Evolutionary conservation across 2,797 vertebrate species (phyloP), one percentile per base, ranked within the genome.

Genomic region (Nyctalus aviator): DNA sequence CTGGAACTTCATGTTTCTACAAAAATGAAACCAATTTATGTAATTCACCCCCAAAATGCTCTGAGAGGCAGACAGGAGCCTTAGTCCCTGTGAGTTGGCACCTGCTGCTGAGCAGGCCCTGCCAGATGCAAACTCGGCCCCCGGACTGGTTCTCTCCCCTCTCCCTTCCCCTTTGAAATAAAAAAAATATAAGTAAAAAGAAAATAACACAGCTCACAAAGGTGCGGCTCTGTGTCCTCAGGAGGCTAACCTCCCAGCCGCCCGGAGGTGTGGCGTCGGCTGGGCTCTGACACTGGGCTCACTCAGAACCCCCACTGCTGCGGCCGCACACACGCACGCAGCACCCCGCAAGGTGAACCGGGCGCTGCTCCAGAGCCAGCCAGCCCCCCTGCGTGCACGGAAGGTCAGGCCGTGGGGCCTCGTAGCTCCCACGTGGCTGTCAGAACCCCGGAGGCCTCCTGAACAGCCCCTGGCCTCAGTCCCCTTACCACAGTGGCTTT

Each of bases 401-500:
- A n/a, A n/a, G 64, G n/a, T 18, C n/a, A 15, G 8, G 64, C n/a
- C 32, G 3, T 18, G 8, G 64, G 30, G 62, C 30, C 13, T 64
- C 30, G 12, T 8, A 64, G 14, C 30, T 8, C 30, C 62, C 30
- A 8, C 57, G 1, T n/a, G n/a, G n/a, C 64, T 35, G 32, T 68
- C 64, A 5, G n/a, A 66, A 5, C n/a, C n/a, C n/a, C 7, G 17
- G 15, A 0, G 0, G 7, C 35, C 27, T 30, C 4, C 6, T 48
- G 21, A 37, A 7, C 5, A 0, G 15, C 18, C 37, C 83, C 79
- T 44, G 35, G 30, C 5, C 2, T 3, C 14, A 7, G 8, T 9
- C 12, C 44, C 66, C 98, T 98, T 97, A 99, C 99, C 99, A 21
- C 99, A 99, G 97, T 99, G 99, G 20, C 98, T 99, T 55, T 99